Conservation (phyloP, 2,113 vertebrate species). For the Smithornis capensis region DNA sequence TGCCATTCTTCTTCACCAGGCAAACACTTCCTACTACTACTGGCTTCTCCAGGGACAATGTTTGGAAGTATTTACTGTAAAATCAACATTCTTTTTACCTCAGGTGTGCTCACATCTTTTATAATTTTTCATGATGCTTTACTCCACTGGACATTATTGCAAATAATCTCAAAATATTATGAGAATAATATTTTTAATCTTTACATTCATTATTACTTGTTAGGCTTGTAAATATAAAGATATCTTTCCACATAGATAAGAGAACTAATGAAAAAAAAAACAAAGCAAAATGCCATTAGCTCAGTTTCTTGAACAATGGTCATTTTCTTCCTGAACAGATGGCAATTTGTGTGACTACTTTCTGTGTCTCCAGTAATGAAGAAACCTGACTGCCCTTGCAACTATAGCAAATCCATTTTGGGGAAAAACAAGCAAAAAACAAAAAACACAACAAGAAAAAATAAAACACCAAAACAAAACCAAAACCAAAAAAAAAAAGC, state of each 20-base stretch:
- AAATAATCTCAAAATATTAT: not conserved
- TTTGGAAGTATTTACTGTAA: not conserved
- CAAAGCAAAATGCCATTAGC: not conserved
- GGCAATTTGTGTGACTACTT: not conserved
- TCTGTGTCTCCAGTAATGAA: not conserved
- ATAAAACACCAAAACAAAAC: no score
- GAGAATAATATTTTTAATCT: not conserved
- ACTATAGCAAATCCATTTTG: not conserved
- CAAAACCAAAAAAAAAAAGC: no score
- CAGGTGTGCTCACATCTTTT: not conserved
- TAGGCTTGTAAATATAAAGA: not conserved
- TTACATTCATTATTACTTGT: not conserved
- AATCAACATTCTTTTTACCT: not conserved
- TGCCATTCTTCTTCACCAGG: not conserved
- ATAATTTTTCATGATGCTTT: not conserved
- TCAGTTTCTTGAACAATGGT: not conserved
- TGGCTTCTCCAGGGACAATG: not conserved
- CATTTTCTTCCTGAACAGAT: not conserved
- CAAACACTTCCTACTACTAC: not conserved
- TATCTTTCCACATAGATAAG: not conserved
- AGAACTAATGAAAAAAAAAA: not conserved
- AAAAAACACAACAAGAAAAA: not conserved
- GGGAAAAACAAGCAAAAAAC: not conserved
- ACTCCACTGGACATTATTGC: not conserved
- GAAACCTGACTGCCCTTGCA: not conserved